Conservation (phyloP, 2,888 invertebrate genomes). For the Eristalis intricaria region DNA sequence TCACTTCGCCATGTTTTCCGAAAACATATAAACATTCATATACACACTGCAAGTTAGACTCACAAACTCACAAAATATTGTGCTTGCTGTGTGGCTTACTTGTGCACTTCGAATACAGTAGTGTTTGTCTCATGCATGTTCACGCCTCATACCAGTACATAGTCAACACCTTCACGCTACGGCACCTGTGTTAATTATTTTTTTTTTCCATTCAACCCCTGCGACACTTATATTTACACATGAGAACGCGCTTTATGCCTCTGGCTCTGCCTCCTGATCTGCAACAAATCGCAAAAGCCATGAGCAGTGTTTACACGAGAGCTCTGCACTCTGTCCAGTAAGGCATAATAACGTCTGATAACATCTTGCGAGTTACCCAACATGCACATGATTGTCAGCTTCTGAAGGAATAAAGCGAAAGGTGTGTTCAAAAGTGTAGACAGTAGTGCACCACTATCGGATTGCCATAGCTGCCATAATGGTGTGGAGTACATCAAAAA, state of each 20-base stretch:
- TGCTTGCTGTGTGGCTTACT: not conserved
- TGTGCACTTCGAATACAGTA: slow-evolving; percentile 23
- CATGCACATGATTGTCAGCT: slow-evolving; percentile 63
- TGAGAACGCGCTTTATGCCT: slow-evolving; percentile 27
- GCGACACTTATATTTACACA: slow-evolving; percentile 17
- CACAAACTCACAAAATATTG: not conserved
- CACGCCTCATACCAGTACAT: slow-evolving; percentile 21
- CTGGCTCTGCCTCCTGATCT: slow-evolving; percentile 29
- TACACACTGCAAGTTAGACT: too few relatives aligned
- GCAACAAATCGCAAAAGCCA: slow-evolving; percentile 24
- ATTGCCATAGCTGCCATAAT: slow-evolving; percentile 44
- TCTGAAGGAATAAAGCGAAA: slow-evolving; percentile 46
- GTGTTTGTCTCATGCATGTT: slow-evolving; percentile 7
- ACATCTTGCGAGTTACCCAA: slow-evolving; percentile 62
- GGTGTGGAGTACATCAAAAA: slow-evolving; percentile 54
- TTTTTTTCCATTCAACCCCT: slow-evolving; percentile 27
- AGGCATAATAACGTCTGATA: slow-evolving; percentile 67
- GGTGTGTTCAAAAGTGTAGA: slow-evolving; percentile 54
- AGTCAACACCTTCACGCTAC: slow-evolving; percentile 21
- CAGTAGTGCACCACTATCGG: slow-evolving; percentile 46
- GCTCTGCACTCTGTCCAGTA: slow-evolving; percentile 51
- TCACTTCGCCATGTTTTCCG: too few relatives aligned
- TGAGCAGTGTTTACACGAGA: slow-evolving; percentile 32
- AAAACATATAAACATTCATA: too few relatives aligned
- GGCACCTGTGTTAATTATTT: slow-evolving; percentile 21